phyloP scores from a whole-genome alignment of 2,113 vertebrate genomes.

The Diphyllodes magnificus region DNA sequence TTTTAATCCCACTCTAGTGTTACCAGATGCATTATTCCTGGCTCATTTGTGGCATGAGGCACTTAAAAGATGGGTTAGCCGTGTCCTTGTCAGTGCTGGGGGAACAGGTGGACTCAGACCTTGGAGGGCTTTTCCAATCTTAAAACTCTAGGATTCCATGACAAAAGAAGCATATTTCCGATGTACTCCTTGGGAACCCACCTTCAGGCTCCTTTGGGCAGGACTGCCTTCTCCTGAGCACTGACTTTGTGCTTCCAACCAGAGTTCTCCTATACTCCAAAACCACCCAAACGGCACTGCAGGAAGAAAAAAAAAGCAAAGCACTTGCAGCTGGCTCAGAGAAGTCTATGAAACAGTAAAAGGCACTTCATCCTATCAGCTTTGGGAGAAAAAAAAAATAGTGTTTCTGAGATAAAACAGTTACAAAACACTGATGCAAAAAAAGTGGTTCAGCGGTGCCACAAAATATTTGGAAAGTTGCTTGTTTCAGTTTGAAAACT shows the following conservation, averaged over 20 bases:
- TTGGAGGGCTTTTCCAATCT: neutral
- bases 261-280: neutral
- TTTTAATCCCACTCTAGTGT: neutral
- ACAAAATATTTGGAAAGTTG: neutral
- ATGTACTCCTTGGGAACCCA: accelerated
- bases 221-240: neutral
- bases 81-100: neutral
- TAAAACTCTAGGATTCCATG: neutral
- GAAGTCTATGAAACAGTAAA: neutral
- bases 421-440: neutral
- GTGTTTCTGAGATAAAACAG: neutral
- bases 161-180: accelerated
- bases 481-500: neutral
- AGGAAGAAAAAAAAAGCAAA: neutral
- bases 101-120: neutral
- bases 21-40: neutral
- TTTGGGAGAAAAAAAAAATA: neutral
- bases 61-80: accelerated
- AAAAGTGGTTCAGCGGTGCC: neutral
- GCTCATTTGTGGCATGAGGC: accelerated
- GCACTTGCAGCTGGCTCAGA: neutral
- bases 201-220: neutral
- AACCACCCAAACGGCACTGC: accelerated
- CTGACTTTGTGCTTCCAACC: neutral
- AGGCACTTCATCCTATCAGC: neutral